phyloP scores from a whole-genome alignment of 2,113 vertebrate genomes.

The Gobiocypris rarus region DNA sequence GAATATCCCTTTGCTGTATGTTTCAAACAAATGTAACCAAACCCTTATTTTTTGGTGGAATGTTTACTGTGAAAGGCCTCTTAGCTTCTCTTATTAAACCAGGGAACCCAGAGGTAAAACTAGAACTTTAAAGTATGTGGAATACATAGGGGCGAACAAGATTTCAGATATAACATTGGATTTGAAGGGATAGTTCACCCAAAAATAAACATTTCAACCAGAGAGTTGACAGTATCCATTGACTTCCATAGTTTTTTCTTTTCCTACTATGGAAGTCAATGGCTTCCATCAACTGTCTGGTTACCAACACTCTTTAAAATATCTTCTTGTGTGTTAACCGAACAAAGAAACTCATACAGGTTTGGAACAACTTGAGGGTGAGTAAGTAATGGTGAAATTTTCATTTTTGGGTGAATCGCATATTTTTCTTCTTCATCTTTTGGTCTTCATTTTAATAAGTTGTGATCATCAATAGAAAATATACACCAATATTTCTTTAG shows the following conservation, averaged over 20 bases:
- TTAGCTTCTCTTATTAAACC: conserved; percentile 6
- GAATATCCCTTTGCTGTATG: conserved; percentile 29
- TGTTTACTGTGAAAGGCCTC: conserved; percentile 8
- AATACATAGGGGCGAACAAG: neutral
- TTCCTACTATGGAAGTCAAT: too few relatives aligned
- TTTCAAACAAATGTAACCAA: conserved; percentile 33
- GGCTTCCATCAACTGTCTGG: too few relatives aligned
- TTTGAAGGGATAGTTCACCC: too few relatives aligned
- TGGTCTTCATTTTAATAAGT: neutral
- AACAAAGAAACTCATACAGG: too few relatives aligned
- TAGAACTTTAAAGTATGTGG: conserved; percentile 4
- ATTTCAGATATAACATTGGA: neutral
- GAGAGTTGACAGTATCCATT: too few relatives aligned
- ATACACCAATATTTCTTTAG: neutral
- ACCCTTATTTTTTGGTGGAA: conserved; percentile 17
- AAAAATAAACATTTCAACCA: too few relatives aligned
- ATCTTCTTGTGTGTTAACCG: too few relatives aligned
- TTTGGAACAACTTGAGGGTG: too few relatives aligned
- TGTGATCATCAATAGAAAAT: neutral
- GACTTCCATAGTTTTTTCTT: too few relatives aligned
- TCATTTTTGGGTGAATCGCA: too few relatives aligned
- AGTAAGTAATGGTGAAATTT: too few relatives aligned
- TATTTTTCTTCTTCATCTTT: neutral
- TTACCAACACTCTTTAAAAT: too few relatives aligned
- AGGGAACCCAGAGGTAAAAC: neutral